Conservation (phyloP, 2,888 invertebrate species). For the Meghimatium bilineatum region DNA sequence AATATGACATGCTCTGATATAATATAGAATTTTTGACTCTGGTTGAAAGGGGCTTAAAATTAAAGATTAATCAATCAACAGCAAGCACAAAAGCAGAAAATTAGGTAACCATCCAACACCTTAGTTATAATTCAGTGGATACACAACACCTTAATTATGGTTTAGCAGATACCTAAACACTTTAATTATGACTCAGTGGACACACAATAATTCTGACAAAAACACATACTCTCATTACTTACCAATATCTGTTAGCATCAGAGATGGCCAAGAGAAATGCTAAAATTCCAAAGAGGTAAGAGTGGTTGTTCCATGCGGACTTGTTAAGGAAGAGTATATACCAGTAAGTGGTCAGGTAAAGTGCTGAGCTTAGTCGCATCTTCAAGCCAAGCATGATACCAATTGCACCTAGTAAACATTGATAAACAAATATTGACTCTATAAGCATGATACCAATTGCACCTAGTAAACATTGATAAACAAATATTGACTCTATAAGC, state of each 20-base stretch:
- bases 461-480: constrained; percentile 51
- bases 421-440: too few relatives aligned
- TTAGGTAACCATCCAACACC: too few relatives aligned
- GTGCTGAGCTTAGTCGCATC: constrained; percentile 83
- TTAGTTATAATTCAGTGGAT: too few relatives aligned
- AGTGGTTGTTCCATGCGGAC: constrained; percentile 95
- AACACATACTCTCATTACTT: background rate
- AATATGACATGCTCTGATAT: too few relatives aligned
- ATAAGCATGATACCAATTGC: constrained; percentile 81
- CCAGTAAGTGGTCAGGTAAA: constrained; percentile 88
- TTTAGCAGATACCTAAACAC: too few relatives aligned
- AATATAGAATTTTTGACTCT: too few relatives aligned
- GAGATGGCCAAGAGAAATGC: constrained; percentile 84
- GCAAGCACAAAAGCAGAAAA: too few relatives aligned
- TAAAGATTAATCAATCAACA: too few relatives aligned
- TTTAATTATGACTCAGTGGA: too few relatives aligned
- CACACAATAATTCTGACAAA: background rate
- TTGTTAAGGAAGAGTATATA: constrained; percentile 92
- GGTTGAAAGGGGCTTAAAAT: too few relatives aligned
- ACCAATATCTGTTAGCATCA: constrained; percentile 82
- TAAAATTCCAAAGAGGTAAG: constrained; percentile 91
- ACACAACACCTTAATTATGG: too few relatives aligned
- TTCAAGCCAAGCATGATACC: constrained; percentile 89
- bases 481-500: too few relatives aligned
- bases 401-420: constrained; percentile 62